Evolutionary conservation across 2,888 invertebrate species (phyloP), one percentile per base, ranked within the genome.

Genomic region (Steinernema hermaphroditum): DNA sequence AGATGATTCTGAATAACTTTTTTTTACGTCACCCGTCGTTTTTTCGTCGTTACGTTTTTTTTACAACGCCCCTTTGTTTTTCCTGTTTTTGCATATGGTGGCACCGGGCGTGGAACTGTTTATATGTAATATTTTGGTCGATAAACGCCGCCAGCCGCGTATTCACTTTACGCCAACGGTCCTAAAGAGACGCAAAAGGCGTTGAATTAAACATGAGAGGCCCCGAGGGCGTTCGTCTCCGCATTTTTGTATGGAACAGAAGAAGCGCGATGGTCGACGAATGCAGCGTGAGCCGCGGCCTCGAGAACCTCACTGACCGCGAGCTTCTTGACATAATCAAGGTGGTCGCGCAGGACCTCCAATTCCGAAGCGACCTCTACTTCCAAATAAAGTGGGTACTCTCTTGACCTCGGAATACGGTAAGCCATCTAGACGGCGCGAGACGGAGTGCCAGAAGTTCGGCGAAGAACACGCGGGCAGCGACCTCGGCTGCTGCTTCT

Each of bases 1-100:
- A 22, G 70, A 54, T 24, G 76, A 78, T 32, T 73, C 19, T 44
- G 73, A 71, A 37, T 69, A 46, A n/a, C 27, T 50, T 70, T 70
- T 16, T 27, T 27, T 70, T n/a, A n/a, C n/a, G n/a, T n/a, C n/a
- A n/a, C n/a, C n/a, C n/a, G n/a, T n/a, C n/a, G n/a, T n/a, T n/a
- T n/a, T n/a, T n/a, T n/a, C n/a, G n/a, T n/a, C n/a, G n/a, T n/a
- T n/a, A n/a, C n/a, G n/a, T n/a, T n/a, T n/a, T n/a, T n/a, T n/a
- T n/a, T n/a, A n/a, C n/a, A n/a, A 32, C 41, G 14, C 19, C 14
- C n/a, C 0, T 27, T 46, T 44, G 16, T 12, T 44, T 44, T 44
- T 44, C 12, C 16, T 44, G 12, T 14, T 14, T 44, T 44, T 44
- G 16, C 16, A 44, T n/a, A 44, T 44, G 46, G 16, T 44, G 19